Evolutionary conservation across 2,888 invertebrate genomes (phyloP), one percentile per base, ranked within the genome.

Genomic region (Monoplex corrugatus): DNA sequence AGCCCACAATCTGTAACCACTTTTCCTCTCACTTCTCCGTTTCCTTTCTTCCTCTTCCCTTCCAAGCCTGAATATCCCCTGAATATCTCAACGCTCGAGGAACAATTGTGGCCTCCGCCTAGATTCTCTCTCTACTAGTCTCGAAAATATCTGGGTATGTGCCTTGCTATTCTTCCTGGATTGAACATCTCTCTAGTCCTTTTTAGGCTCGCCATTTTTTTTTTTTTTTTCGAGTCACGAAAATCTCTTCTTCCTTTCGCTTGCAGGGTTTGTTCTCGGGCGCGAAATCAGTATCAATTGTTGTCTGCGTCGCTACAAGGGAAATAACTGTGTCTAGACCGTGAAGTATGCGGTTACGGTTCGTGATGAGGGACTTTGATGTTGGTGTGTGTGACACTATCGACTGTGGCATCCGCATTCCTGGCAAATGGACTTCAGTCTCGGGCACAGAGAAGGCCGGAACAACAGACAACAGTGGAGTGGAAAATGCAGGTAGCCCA

Each of bases 321-420:
- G 84, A 84, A 84, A 84, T 84, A 84, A 84, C 84, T 50, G 35
- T 50, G 84, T 84, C 84, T 84, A 84, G 84, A 84, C 84, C 84
- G 50, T 84, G 84, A 84, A 84, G 57, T 84, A 84, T 84, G 84
- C 84, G 50, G 84, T 84, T 84, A 84, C 84, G 84, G 84, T 84
- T 84, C 84, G 84, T 84, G 84, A 23, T 84, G 84, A 84, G 50
- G 32, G 50, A 32, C 84, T 84, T 84, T 84, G 84, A 84, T 50
- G 84, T 38, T n/a, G 35, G 38, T 44, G 32, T 84, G 45, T 32
- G 38, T 84, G 84, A 57, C 84, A 57, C 84, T 50, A 57, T 57
- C 84, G 35, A 16, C 84, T n/a, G 50, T 23, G 84, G 50, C 45
- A 57, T 35, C 50, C 23, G 35, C 32, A 57, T 84, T 44, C 57